Evolutionary conservation across 2,797 vertebrate genomes (phyloP), one percentile per base, ranked within the genome.

Genomic region (Arrhamphus sclerolepis): DNA sequence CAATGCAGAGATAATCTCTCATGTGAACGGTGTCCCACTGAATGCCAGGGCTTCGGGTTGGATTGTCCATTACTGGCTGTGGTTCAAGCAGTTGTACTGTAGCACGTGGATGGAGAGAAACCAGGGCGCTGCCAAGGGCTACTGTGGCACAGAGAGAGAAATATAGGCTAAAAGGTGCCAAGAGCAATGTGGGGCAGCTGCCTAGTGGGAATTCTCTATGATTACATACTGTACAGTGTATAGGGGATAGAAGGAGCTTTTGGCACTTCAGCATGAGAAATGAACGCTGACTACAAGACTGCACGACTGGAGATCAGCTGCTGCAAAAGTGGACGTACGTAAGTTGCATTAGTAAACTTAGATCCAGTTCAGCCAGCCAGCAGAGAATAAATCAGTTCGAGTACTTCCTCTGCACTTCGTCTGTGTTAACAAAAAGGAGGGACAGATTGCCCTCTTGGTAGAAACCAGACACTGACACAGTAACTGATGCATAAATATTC

Each of bases 121-220:
- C 61, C 76, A 66, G 84, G 76, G 78, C 77, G 75, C 57, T 60
- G 77, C 78, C 75, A 68, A 74, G 4, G 68, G 72, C 66, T 59
- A 61, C 22, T 22, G 50, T 82, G 82, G 66, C 78, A 62, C 5
- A 56, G 48, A 70, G 61, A 24, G 62, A 79, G 66, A 69, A 72
- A 85, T 83, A 77, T 66, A 57, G 80, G 63, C 77, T 83, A 70
- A 73, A 85, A 70, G 67, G 61, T 73, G 74, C 76, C 65, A 65
- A 56, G 43, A 72, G 78, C 59, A 50, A 82, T 81, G 71, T 85
- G 81, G 76, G 79, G 70, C 83, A 72, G 66, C 63, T 41, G 75
- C 70, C 70, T 68, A 6, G 70, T 62, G 70, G 78, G 77, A 69
- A 81, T 81, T 78, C 65, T 80, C 63, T 66, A 13, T 68, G 65